These are phyloP conservation scores for Crioceris asparagi DNA, from an alignment of 2,888 invertebrate species.

Conservation along the genomic window DNA sequence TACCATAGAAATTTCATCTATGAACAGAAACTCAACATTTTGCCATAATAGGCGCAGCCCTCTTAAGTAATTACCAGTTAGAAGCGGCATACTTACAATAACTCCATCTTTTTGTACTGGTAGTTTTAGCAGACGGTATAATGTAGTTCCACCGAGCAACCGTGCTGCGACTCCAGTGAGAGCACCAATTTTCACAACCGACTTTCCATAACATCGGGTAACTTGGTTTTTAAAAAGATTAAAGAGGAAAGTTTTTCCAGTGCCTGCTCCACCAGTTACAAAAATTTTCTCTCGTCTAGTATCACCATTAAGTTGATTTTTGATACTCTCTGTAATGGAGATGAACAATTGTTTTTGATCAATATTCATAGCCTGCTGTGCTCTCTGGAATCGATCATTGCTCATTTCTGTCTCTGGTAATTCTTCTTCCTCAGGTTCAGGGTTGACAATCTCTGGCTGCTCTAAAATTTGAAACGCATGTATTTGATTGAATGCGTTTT, in stretches of 20 bases:
- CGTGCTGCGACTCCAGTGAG: constrained; percentile 5
- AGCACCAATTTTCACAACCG: no score
- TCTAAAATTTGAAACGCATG: constrained; percentile 6
- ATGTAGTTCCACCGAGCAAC: constrained; percentile 5
- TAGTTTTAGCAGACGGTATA: constrained; percentile 4
- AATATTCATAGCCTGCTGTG: constrained; percentile 5
- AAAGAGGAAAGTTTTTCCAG: no score
- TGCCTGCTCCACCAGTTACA: constrained; percentile 4
- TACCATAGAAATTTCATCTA: constrained; percentile 9
- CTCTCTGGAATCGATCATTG: constrained; percentile 3
- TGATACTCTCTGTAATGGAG: constrained; percentile 5
- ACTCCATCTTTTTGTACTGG: constrained; percentile 8
- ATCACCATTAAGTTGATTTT: constrained; percentile 3
- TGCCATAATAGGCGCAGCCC: constrained; percentile 3
- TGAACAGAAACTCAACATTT: constrained; percentile 6
- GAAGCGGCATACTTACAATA: constrained; percentile 3
- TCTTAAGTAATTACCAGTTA: constrained; percentile 6
- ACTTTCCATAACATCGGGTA: constrained; percentile 5
- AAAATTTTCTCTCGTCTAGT: not conserved
- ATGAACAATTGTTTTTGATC: constrained; percentile 2
- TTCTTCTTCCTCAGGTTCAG: constrained; percentile 3
- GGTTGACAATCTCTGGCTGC: constrained; percentile 1
- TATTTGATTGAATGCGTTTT: constrained; percentile 7
- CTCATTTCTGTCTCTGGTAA: constrained; percentile 3
- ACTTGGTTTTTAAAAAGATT: constrained; percentile 7